These are phyloP conservation scores for Timema cristinae DNA, from an alignment of 2,888 invertebrate species.

Conservation along the genomic window DNA sequence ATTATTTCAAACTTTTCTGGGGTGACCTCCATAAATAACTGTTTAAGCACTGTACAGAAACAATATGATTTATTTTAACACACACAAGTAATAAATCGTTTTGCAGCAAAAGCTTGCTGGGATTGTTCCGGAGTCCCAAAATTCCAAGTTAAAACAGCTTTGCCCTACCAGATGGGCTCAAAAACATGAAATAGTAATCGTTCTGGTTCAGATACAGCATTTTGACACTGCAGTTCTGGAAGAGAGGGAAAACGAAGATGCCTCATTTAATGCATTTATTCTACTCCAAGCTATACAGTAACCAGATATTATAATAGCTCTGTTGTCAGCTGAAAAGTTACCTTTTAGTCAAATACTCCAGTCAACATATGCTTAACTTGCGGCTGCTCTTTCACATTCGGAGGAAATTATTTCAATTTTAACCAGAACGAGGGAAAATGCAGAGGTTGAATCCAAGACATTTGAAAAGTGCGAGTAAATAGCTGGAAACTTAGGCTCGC, in stretches of 20 bases:
- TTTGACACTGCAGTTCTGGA: neutral
- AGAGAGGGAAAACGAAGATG: neutral
- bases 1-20: neutral
- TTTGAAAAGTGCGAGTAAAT: neutral
- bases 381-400: neutral
- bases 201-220: neutral
- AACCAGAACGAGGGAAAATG: neutral
- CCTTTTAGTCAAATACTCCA: neutral
- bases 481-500: neutral
- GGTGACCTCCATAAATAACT: neutral
- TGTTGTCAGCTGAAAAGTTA: constrained; percentile 1
- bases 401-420: neutral
- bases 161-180: neutral
- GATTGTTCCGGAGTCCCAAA: neutral
- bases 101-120: neutral
- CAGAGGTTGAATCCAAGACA: neutral
- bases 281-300: neutral
- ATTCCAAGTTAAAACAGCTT: neutral
- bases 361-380: neutral
- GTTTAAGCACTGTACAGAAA: neutral
- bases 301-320: neutral
- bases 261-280: neutral
- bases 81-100: neutral
- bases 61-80: constrained; percentile 1
- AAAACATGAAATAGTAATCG: neutral